Conservation (phyloP, 2,113 vertebrate genomes). For the Thamnaconus septentrionalis region DNA sequence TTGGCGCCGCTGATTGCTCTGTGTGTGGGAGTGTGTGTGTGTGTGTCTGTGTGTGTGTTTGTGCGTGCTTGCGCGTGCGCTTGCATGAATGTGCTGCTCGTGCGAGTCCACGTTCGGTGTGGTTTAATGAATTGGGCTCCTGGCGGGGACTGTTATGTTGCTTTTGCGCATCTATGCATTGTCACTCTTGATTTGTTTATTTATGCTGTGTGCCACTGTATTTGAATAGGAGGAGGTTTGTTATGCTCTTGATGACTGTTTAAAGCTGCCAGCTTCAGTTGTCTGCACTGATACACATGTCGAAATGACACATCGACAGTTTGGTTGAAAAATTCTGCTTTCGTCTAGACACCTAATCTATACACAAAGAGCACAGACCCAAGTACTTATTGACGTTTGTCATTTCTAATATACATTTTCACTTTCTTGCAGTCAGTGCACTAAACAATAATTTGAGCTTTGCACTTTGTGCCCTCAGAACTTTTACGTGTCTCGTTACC, state of each 20-base stretch:
- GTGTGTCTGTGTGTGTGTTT: constrained; percentile 36
- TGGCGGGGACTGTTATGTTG: constrained; percentile 6
- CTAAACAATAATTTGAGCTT: too few species aligned
- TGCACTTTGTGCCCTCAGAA: too few species aligned
- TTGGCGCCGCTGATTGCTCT: constrained; percentile 59
- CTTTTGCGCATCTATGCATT: not conserved
- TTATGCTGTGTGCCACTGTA: not conserved
- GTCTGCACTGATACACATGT: not conserved
- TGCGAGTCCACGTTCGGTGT: constrained; percentile 10
- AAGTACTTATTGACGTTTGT: too few species aligned
- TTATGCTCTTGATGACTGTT: not conserved
- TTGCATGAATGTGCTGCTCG: constrained; percentile 6
- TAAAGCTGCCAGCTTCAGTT: not conserved
- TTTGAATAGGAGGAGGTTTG: not conserved
- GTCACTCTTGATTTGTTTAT: constrained; percentile 15
- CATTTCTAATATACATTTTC: too few species aligned
- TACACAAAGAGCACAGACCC: too few species aligned
- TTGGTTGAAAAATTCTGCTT: too few species aligned
- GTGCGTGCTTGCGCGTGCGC: constrained; percentile 42
- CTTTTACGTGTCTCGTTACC: too few species aligned
- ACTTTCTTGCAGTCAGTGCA: too few species aligned
- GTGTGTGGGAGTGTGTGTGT: constrained; percentile 50
- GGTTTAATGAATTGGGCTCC: not conserved
- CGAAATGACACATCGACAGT: too few species aligned
- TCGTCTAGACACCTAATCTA: too few species aligned